phyloP scores from a whole-genome alignment of 2,113 vertebrate genomes.

The Neogobius melanostomus region DNA sequence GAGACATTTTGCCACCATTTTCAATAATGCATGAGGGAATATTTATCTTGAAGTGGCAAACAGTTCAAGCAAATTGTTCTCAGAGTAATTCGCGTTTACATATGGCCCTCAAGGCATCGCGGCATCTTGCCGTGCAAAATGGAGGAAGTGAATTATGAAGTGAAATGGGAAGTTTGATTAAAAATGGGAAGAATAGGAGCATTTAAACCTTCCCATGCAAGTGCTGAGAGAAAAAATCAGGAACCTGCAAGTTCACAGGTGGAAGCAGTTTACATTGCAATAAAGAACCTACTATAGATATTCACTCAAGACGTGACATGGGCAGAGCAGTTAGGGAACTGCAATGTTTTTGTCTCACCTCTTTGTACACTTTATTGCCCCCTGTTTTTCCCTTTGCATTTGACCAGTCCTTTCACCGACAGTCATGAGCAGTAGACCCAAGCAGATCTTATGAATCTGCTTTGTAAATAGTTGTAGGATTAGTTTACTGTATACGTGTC shows the following conservation, averaged over 20 bases:
- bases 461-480: no score
- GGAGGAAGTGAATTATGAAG: conserved; percentile 43
- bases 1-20: conserved; percentile 24
- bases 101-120: conserved; percentile 56
- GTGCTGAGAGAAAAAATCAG: background rate
- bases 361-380: no score
- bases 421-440: no score
- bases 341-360: no score
- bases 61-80: conserved; percentile 65
- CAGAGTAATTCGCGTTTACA: conserved; percentile 64
- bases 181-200: background rate
- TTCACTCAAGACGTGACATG: no score
- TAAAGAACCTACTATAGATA: no score
- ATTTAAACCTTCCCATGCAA: background rate
- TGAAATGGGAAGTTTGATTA: conserved; percentile 34
- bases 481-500: no score
- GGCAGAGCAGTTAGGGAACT: no score
- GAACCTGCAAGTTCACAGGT: background rate
- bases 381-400: no score
- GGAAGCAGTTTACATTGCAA: no score
- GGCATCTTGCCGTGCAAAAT: conserved; percentile 44
- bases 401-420: no score
- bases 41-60: conserved; percentile 65
- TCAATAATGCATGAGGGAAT: conserved; percentile 65
- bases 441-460: no score